Evolutionary conservation across 2,888 invertebrate genomes (phyloP), one percentile per base, ranked within the genome.

Genomic region (Chrysina gloriosa): DNA sequence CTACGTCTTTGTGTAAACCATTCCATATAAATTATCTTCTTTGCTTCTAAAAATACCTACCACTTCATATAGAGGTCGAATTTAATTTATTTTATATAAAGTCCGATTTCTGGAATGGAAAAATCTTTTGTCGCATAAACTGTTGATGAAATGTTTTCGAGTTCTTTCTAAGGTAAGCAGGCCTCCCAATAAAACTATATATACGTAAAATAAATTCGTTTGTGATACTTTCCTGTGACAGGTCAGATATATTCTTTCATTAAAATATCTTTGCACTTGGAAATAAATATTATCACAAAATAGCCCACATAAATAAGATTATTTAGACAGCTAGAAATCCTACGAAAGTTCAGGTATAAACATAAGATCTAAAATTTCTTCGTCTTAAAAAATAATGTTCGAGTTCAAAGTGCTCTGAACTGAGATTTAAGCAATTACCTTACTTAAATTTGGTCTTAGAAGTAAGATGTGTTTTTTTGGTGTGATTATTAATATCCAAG

Each of bases 261-360:
- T 61, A 61, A 61, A 61, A 61, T 61, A 61, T 61, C 58, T 27
- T 29, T 42, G 16, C 27, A 27, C 19, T 61, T 27, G 27, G 58
- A 45, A 61, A 61, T 61, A 61, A 61, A 61, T 61, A 61, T 61
- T 61, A 61, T 27, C 58, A 61, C 58, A 61, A 61, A 45, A 61
- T 61, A 61, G 29, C 36, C 45, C 58, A 61, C 58, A 61, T 61
- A 61, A 61, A 61, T 61, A 61, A 61, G 58, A 61, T 42, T 61
- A 61, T 61, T 61, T 61, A 61, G 58, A 61, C 58, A 61, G 58
- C 16, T 27, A 61, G 42, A 27, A 42, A 61, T 42, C 42, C 19
- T 61, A 27, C 16, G 42, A n/a, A 11, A 23, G n/a, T 5, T 56
- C 34, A 21, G 23, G 56, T 36, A 11, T 56, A 61, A 61, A 36